Evolutionary conservation across 1,140 invertebrate genomes (phyloP).

Genomic region (Drosophila trapezifrons): DNA sequence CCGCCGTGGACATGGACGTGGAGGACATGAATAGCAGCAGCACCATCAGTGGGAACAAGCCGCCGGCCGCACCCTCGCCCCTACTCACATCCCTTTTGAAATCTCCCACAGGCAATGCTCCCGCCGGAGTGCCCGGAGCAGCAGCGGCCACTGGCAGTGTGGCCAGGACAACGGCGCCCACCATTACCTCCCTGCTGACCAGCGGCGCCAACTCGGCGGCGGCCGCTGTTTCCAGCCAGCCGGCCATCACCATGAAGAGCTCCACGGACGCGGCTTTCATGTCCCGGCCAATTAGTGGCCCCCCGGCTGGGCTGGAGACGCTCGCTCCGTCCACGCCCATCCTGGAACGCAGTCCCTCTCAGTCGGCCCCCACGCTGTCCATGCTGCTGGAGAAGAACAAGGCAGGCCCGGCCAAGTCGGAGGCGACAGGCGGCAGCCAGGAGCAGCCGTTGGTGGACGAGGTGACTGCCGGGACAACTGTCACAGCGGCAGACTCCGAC

Average conservation of each 20-base stretch:
- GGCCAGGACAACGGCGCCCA: constrained; percentile 79
- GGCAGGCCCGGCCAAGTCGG: constrained; percentile 75
- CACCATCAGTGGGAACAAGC: constrained; percentile 34
- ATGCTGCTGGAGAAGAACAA: constrained; percentile 87
- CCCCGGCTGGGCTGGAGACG: constrained; percentile 33
- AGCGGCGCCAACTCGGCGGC: constrained; percentile 27
- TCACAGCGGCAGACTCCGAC: constrained; percentile 31
- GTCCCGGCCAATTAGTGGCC: constrained; percentile 67
- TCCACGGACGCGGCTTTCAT: constrained; percentile 61
- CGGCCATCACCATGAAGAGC: constrained; percentile 64
- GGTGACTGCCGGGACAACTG: constrained; percentile 4
- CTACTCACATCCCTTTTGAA: constrained; percentile 92
- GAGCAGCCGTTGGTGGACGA: constrained; percentile 35
- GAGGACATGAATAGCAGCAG: constrained; percentile 65
- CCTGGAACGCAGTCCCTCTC: constrained; percentile 85
- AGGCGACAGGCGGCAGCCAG: constrained; percentile 1
- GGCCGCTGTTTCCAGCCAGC: constrained; percentile 60
- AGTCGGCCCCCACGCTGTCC: constrained; percentile 87
- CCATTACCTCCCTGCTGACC: constrained; percentile 73
- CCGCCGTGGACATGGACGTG: constrained; percentile 78
- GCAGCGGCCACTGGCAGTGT: constrained; percentile 38
- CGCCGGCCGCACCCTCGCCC: constrained; percentile 86
- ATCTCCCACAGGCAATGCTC: constrained; percentile 86
- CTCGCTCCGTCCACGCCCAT: constrained; percentile 36
- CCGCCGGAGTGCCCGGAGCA: constrained; percentile 7